Evolutionary conservation across 2,113 vertebrate species (phyloP).

Genomic region (Xiphophorus hellerii): DNA sequence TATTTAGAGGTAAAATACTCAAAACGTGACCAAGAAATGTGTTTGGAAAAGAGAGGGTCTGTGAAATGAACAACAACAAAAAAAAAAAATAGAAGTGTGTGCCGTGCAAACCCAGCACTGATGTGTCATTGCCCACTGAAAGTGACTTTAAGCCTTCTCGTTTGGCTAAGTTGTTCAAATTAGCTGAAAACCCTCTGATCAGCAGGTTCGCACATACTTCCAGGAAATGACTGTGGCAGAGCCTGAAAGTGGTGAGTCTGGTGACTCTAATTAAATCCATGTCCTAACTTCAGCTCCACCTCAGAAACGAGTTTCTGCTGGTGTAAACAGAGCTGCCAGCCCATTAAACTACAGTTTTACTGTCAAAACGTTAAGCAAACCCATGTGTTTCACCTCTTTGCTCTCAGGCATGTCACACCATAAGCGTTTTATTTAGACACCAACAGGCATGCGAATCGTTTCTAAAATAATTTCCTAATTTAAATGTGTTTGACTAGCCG

Average conservation of each 20-base stretch:
- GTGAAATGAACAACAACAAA: too few species aligned
- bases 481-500: too few species aligned
- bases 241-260: slow-evolving; percentile 57
- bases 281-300: slow-evolving; percentile 25
- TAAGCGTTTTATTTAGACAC: background rate
- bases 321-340: slow-evolving; percentile 21
- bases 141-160: background rate
- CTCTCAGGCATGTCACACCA: background rate
- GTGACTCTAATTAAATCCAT: slow-evolving; percentile 58
- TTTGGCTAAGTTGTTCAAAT: slow-evolving; percentile 22
- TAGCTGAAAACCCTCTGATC: slow-evolving; percentile 11
- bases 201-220: slow-evolving; percentile 35
- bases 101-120: background rate
- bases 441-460: background rate
- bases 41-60: too few species aligned
- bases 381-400: slow-evolving; percentile 37
- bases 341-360: slow-evolving; percentile 47
- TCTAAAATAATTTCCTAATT: background rate
- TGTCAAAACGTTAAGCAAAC: slow-evolving; percentile 15
- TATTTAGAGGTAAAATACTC: too few species aligned
- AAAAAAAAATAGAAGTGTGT: too few species aligned
- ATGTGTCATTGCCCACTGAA: background rate
- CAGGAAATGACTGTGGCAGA: slow-evolving; percentile 48
- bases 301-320: slow-evolving; percentile 20
- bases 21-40: too few species aligned